These are phyloP conservation scores for Daphoenositta chrysoptera DNA, from an alignment of 2,113 vertebrate species.

Conservation along the genomic window DNA sequence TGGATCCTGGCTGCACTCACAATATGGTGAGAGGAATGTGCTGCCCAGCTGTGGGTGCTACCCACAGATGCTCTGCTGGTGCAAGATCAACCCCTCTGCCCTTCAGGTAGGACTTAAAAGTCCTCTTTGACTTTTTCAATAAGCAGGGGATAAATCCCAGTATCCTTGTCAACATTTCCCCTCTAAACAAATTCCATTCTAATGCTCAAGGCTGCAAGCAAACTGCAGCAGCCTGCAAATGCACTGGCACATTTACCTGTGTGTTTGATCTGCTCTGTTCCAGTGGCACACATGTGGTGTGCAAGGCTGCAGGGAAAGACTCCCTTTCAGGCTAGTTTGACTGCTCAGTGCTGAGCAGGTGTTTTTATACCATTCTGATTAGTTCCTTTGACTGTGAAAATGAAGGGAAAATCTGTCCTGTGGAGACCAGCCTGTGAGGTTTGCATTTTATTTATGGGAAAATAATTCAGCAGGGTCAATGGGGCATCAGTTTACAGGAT, in stretches of 20 bases:
- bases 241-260: not conserved
- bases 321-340: not conserved
- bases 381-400: not conserved
- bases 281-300: not conserved
- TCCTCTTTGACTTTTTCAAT: not conserved
- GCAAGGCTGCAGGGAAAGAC: not conserved
- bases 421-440: not conserved
- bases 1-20: not conserved
- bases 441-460: constrained; percentile 28
- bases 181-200: not conserved
- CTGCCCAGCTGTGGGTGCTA: not conserved
- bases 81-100: not conserved
- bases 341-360: not conserved
- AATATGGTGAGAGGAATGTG: not conserved
- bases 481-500: constrained; percentile 9
- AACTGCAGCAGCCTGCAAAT: not conserved
- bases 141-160: not conserved
- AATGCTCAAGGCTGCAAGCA: not conserved
- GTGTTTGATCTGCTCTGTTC: not conserved
- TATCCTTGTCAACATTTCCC: not conserved
- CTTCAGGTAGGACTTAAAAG: not conserved
- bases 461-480: constrained; percentile 9
- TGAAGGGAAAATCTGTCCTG: not conserved
- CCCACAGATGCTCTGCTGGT: not conserved
- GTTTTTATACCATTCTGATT: not conserved